Evolutionary conservation across 2,113 vertebrate genomes (phyloP).

Genomic region (Clarias macrocephalus): DNA sequence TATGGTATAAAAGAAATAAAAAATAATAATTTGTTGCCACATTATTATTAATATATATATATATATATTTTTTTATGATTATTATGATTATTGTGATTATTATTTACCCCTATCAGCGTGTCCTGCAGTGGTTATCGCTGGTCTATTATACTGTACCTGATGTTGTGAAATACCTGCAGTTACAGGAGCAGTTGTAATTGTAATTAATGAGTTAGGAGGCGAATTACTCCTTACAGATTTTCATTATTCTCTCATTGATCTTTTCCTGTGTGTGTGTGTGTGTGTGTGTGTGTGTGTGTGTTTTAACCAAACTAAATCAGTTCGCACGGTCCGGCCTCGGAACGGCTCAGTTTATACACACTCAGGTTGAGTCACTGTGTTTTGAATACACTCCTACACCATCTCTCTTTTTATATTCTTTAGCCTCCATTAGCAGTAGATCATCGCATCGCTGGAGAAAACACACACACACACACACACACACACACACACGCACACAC

Average conservation of each 20-base stretch:
- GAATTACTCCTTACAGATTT: not conserved
- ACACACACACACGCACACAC: too few relatives aligned
- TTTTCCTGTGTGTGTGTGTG: not conserved
- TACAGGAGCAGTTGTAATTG: not conserved
- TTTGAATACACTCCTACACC: not conserved
- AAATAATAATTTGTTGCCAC: too few relatives aligned
- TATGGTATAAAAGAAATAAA: too few relatives aligned
- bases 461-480: not conserved
- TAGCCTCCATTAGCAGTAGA: not conserved
- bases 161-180: not conserved
- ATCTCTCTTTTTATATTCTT: not conserved
- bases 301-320: not conserved
- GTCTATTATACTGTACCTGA: not conserved
- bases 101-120: too few relatives aligned
- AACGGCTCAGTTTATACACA: not conserved
- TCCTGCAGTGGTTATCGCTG: not conserved
- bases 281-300: not conserved
- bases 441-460: not conserved
- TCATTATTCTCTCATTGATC: not conserved
- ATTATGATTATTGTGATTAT: too few relatives aligned
- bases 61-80: too few relatives aligned
- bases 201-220: too few relatives aligned
- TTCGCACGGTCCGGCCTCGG: not conserved
- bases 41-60: not conserved
- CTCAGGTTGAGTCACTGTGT: conserved; percentile 13